phyloP scores from a whole-genome alignment of 2,797 vertebrate genomes.

The Peromyscus melanophrys region DNA sequence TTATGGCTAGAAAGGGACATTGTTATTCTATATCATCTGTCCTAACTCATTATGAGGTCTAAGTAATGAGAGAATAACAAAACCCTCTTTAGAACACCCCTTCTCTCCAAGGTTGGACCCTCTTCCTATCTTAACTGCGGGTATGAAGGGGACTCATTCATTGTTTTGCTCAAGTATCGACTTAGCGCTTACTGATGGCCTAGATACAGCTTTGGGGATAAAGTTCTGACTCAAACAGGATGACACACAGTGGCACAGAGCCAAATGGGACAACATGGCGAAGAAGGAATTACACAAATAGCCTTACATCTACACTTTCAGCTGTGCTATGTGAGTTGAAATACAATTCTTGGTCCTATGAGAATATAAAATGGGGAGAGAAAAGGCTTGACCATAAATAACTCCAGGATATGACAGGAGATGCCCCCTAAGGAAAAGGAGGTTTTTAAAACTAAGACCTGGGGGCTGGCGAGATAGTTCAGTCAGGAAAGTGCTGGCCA shows the following conservation, averaged over 20 bases:
- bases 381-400: not conserved
- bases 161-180: not conserved
- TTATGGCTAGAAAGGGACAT: not conserved
- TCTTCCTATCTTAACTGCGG: not conserved
- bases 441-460: not conserved
- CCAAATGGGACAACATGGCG: not conserved
- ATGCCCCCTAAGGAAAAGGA: not conserved
- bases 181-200: not conserved
- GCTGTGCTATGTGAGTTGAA: not conserved
- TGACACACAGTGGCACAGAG: not conserved
- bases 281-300: constrained; percentile 4
- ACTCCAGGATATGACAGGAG: not conserved
- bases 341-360: not conserved
- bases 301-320: not conserved
- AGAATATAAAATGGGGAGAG: not conserved
- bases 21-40: not conserved
- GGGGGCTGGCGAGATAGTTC: not conserved
- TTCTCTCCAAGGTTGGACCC: not conserved
- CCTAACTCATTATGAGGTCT: not conserved
- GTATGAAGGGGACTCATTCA: not conserved
- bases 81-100: not conserved
- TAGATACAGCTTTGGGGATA: not conserved
- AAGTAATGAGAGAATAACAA: not conserved
- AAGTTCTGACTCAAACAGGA: not conserved
- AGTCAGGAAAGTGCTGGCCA: not conserved